Conservation (phyloP, 2,888 invertebrate species). For the Drosophila mimica region DNA sequence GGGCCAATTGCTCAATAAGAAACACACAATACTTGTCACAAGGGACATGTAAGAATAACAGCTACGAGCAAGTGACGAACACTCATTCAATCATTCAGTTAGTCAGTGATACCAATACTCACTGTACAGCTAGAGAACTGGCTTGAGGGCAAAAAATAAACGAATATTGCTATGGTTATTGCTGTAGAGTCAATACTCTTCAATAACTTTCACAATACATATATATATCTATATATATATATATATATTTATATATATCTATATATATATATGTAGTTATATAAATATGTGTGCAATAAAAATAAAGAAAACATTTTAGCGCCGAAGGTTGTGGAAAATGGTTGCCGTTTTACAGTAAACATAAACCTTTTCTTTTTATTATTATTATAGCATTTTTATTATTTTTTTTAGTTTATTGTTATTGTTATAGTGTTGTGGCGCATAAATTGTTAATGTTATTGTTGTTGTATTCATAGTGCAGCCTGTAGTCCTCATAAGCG, state of each 20-base stretch:
- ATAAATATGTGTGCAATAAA: neutral
- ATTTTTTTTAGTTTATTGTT: slow-evolving; percentile 27
- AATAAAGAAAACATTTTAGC: slow-evolving; percentile 3
- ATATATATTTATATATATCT: no score
- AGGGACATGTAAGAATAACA: slow-evolving; percentile 17
- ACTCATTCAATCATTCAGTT: neutral
- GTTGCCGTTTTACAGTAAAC: slow-evolving; percentile 31
- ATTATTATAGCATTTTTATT: neutral
- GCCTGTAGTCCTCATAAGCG: slow-evolving; percentile 18
- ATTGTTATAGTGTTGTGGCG: slow-evolving; percentile 35
- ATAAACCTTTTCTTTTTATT: slow-evolving; percentile 26
- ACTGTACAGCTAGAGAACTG: slow-evolving; percentile 6
- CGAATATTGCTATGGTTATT: slow-evolving; percentile 24
- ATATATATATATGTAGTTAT: neutral
- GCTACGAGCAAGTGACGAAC: slow-evolving; percentile 3
- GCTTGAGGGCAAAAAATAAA: slow-evolving; percentile 6
- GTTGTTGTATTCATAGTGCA: slow-evolving; percentile 1
- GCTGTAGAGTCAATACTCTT: slow-evolving; percentile 29
- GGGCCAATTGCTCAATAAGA: slow-evolving; percentile 5
- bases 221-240: neutral
- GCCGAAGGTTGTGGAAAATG: slow-evolving; percentile 34
- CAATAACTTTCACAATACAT: slow-evolving; percentile 36
- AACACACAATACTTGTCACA: slow-evolving; percentile 5
- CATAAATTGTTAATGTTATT: slow-evolving; percentile 23
- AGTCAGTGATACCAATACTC: slow-evolving; percentile 9